Evolutionary conservation across 1,140 invertebrate species (phyloP).

Genomic region (Drosophila equinoxialis): DNA sequence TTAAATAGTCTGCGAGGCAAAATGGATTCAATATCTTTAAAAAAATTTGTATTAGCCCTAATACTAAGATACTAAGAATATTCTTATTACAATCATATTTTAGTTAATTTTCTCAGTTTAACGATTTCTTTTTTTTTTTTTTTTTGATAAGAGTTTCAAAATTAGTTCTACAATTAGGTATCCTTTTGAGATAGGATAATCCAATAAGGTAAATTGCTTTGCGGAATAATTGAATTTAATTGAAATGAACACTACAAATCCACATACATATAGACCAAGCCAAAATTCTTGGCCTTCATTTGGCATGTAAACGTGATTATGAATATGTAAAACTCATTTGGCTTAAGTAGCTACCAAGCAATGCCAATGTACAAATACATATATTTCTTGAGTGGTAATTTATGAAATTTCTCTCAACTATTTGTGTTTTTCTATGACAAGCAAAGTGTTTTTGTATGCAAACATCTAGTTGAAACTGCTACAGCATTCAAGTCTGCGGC

Average conservation of each 20-base stretch:
- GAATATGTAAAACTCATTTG: slow-evolving; percentile 7
- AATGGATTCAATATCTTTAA: too few relatives aligned
- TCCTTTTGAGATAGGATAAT: too few relatives aligned
- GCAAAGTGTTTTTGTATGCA: slow-evolving; percentile 2
- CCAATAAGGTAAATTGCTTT: too few relatives aligned
- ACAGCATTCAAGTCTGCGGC: not conserved
- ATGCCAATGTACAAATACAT: not conserved
- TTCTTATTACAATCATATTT: too few relatives aligned
- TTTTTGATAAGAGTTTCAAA: too few relatives aligned
- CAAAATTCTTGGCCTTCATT: not conserved
- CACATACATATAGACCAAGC: not conserved
- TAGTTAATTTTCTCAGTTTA: too few relatives aligned
- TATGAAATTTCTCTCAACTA: slow-evolving; percentile 3
- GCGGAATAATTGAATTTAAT: not conserved
- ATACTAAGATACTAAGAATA: too few relatives aligned
- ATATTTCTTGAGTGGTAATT: slow-evolving; percentile 5
- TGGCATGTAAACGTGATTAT: not conserved
- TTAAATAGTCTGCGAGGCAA: too few relatives aligned
- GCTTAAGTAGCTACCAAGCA: not conserved
- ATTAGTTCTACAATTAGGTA: too few relatives aligned
- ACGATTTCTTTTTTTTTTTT: too few relatives aligned
- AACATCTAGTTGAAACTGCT: not conserved
- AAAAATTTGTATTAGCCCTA: too few relatives aligned
- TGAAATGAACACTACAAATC: not conserved
- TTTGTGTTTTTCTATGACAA: not conserved